Conservation (phyloP, 2,888 invertebrate genomes). For the Trichopoda pennipes region DNA sequence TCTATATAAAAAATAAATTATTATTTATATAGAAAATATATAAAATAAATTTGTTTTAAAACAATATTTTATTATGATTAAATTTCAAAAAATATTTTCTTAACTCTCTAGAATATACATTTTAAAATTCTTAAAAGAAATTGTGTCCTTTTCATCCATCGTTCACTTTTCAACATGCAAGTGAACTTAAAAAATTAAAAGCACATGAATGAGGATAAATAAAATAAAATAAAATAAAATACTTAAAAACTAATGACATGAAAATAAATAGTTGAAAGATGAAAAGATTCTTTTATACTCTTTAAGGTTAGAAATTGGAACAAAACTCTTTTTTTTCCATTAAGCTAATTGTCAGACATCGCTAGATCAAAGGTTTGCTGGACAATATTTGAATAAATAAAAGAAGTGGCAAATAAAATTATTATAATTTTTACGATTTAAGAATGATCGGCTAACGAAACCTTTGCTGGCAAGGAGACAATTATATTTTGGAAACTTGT, state of each 20-base stretch:
- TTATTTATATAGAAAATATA: too few species aligned
- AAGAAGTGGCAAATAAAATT: background rate
- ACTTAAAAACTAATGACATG: constrained; percentile 53
- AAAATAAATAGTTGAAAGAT: constrained; percentile 60
- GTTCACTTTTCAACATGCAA: constrained; percentile 36
- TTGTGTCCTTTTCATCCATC: constrained; percentile 22
- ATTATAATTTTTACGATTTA: background rate
- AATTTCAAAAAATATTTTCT: constrained; percentile 23
- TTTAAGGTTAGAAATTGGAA: background rate
- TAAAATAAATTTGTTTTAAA: too few species aligned
- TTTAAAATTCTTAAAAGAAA: constrained; percentile 50
- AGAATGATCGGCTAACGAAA: constrained; percentile 37
- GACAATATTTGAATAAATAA: constrained; percentile 3
- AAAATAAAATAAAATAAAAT: constrained; percentile 17
- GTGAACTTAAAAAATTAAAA: constrained; percentile 20
- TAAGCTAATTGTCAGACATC: constrained; percentile 78
- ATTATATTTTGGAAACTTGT: constrained; percentile 72
- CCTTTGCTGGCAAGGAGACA: constrained; percentile 81
- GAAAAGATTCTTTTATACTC: background rate
- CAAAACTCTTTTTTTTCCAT: background rate
- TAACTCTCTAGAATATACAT: constrained; percentile 55
- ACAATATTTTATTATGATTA: constrained; percentile 45
- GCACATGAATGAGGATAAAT: background rate
- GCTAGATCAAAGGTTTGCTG: constrained; percentile 77
- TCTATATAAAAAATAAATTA: background rate